Evolutionary conservation across 2,797 vertebrate species (phyloP), one percentile per base, ranked within the genome.

Genomic region (Lagocephalus sceleratus): DNA sequence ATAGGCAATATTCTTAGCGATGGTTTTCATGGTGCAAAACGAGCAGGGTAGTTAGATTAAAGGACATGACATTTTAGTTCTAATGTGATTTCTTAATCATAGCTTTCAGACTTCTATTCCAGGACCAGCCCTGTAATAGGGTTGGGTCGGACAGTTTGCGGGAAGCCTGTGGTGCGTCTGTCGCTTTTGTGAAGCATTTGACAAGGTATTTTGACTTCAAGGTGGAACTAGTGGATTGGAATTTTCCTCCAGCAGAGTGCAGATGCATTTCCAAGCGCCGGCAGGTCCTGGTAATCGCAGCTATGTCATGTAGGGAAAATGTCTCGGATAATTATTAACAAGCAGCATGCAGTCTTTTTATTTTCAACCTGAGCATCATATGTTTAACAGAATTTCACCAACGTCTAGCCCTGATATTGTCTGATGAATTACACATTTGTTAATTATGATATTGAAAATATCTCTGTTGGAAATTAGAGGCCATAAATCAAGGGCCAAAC

Each of bases 401-500:
- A 47, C 51, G 1, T 42, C 52, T 7, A 25, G 21, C 25, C 58
- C 40, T 29, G 17, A 20, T 20, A 43, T 29, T n/a, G 29, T 55
- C 11, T 20, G n/a, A 46, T 21, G 21, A 57, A 54, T 58, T 23
- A 25, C 11, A 51, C 15, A 60, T 52, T 57, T 60, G 5, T 26
- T 47, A 60, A 67, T 66, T 23, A 64, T 47, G 40, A 54, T 47
- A 51, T 6, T 32, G 19, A 45, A 23, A 38, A 23, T 20, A 47
- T 40, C 19, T 47, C 38, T 71, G 52, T 47, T 25, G 22, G 38
- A 20, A 60, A 26, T 43, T 23, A 49, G 66, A 70, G 80, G 76
- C 78, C 43, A 11, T 73, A 70, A 68, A 74, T 76, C 67, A 81
- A 79, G 75, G 73, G 49, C 70, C 70, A 51, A 66, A 45, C 40